Evolutionary conservation across 2,113 vertebrate genomes (phyloP).

Genomic region (Dipodomys spectabilis): DNA sequence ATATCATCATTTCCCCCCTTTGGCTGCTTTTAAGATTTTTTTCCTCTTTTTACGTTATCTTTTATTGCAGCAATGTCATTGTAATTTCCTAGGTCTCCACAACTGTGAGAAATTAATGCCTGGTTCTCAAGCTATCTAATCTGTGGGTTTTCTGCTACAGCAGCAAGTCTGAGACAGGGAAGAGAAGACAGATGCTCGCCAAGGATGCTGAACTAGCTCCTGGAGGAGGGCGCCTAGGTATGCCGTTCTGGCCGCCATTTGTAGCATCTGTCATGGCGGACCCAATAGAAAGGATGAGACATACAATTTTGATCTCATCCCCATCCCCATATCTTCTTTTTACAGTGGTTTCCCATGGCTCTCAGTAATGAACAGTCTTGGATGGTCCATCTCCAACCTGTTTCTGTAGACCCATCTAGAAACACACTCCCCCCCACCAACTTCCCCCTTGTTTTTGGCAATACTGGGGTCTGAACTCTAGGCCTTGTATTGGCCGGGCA

Average conservation of each 20-base stretch:
- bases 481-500: too few relatives aligned
- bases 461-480: too few relatives aligned
- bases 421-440: too few relatives aligned
- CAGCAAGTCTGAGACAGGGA: background rate
- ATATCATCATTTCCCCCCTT: background rate
- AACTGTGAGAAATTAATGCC: background rate
- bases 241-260: too few relatives aligned
- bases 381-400: too few relatives aligned
- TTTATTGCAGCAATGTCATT: background rate
- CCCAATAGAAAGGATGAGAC: too few relatives aligned
- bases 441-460: too few relatives aligned
- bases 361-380: background rate
- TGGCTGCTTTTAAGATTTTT: slow-evolving; percentile 3
- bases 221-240: background rate
- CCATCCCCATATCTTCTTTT: background rate
- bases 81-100: background rate
- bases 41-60: background rate
- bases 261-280: background rate
- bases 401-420: too few relatives aligned
- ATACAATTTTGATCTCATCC: too few relatives aligned
- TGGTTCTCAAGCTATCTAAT: background rate
- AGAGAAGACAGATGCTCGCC: fast-evolving
- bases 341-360: background rate
- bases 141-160: background rate
- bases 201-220: background rate